Percentiles rank a stretch among this genome's conserved stretches.
phyloP scores from a whole-genome alignment of 2,888 invertebrate genomes.

The Scaptomyza parva region DNA sequence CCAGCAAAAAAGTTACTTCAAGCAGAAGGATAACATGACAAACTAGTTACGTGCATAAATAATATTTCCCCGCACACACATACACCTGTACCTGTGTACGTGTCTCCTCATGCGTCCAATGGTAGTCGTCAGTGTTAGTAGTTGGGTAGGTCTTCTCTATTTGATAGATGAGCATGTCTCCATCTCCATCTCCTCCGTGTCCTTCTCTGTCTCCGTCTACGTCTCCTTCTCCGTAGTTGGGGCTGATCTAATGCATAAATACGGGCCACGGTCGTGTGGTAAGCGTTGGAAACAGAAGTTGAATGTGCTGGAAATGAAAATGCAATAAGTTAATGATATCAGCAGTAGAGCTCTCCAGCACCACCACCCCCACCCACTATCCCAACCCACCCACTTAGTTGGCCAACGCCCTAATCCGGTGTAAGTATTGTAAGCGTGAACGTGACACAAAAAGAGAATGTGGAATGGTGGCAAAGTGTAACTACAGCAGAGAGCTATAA shows the following conservation, averaged over 20 bases:
- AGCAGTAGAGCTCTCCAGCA: constrained; percentile 18
- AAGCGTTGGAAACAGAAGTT: constrained; percentile 27
- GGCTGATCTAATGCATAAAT: constrained; percentile 76
- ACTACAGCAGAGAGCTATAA: constrained; percentile 31
- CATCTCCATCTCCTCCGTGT: neutral
- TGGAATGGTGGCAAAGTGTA: constrained; percentile 12
- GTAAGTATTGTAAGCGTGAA: constrained; percentile 10
- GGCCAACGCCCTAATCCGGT: constrained; percentile 28
- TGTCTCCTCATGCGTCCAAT: constrained; percentile 32
- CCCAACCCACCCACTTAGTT: neutral
- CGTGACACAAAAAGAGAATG: neutral
- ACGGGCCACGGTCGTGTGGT: constrained; percentile 34
- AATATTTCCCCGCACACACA: constrained; percentile 61
- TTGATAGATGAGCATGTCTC: constrained; percentile 69
- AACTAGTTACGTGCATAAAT: constrained; percentile 79
- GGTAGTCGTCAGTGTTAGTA: too few species aligned
- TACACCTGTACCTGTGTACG: constrained; percentile 40
- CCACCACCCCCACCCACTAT: neutral
- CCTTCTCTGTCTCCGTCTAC: too few species aligned
- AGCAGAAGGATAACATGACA: constrained; percentile 74
- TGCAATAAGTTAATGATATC: constrained; percentile 79
- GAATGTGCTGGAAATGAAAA: constrained; percentile 50
- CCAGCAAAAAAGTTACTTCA: constrained; percentile 36
- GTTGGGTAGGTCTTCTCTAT: constrained; percentile 5
- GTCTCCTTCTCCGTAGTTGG: neutral